Conservation (phyloP, 1,140 invertebrate genomes). For the Drosophila nasuta region DNA sequence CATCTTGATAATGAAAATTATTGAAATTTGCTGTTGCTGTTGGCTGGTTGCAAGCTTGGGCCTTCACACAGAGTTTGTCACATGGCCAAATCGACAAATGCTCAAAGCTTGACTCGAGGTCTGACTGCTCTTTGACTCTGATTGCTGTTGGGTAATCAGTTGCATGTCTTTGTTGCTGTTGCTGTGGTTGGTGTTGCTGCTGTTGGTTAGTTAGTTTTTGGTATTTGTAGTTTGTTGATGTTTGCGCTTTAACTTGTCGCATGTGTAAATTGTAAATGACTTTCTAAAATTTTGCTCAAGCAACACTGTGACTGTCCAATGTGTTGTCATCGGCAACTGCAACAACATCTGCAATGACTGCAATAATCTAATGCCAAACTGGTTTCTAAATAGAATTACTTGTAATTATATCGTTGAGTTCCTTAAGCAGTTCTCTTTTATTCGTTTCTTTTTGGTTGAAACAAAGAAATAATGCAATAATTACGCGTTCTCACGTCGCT, state of each 20-base stretch:
- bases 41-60: slow-evolving; percentile 8
- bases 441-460: background rate
- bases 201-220: slow-evolving; percentile 29
- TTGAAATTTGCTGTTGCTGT: slow-evolving; percentile 54
- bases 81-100: slow-evolving; percentile 39
- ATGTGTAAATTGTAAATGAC: slow-evolving; percentile 53
- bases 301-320: slow-evolving; percentile 21
- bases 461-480: slow-evolving; percentile 20
- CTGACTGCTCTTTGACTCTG: slow-evolving; percentile 14
- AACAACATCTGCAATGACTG: slow-evolving; percentile 45
- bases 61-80: slow-evolving; percentile 53
- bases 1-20: slow-evolving; percentile 80
- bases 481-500: slow-evolving; percentile 21
- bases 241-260: slow-evolving; percentile 52
- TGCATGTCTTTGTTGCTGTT: slow-evolving; percentile 19
- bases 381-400: slow-evolving; percentile 10
- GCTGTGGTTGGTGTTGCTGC: slow-evolving; percentile 10
- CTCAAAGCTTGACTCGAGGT: slow-evolving; percentile 7
- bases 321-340: slow-evolving; percentile 35
- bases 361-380: background rate
- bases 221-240: slow-evolving; percentile 27
- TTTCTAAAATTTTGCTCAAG: slow-evolving; percentile 54
- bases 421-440: slow-evolving; percentile 18
- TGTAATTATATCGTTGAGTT: slow-evolving; percentile 7
- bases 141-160: slow-evolving; percentile 61